Evolutionary conservation across 2,888 invertebrate genomes (phyloP).

Genomic region (Orchesellides sinensis): DNA sequence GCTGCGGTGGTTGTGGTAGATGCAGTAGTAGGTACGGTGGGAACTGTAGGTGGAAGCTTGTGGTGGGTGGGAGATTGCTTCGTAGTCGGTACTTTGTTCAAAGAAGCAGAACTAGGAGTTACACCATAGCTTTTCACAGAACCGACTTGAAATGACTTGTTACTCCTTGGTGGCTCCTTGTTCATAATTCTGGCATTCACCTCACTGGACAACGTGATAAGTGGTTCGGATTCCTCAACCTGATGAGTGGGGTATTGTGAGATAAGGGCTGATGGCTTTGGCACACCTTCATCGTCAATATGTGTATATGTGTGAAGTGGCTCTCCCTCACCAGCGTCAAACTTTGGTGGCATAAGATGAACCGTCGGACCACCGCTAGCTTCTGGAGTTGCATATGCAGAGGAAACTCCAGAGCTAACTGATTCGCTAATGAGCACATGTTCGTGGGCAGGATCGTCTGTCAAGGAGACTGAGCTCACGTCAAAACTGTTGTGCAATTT

Average conservation of each 20-base stretch:
- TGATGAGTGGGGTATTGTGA: slow-evolving; percentile 66
- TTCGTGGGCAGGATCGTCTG: slow-evolving; percentile 47
- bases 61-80: slow-evolving; percentile 22
- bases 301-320: slow-evolving; percentile 15
- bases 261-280: slow-evolving; percentile 50
- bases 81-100: not conserved
- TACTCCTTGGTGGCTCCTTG: too few species aligned
- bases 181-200: too few species aligned
- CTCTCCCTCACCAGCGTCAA: slow-evolving; percentile 57
- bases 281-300: slow-evolving; percentile 36
- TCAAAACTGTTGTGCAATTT: slow-evolving; percentile 54
- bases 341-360: slow-evolving; percentile 61
- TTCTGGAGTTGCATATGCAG: not conserved
- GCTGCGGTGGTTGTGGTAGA: not conserved
- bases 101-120: not conserved
- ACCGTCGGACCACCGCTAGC: slow-evolving; percentile 18
- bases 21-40: not conserved
- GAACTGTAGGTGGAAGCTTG: slow-evolving; percentile 15
- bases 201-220: slow-evolving; percentile 52
- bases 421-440: slow-evolving; percentile 31
- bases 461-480: slow-evolving; percentile 45
- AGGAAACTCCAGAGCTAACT: slow-evolving; percentile 10
- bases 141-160: slow-evolving; percentile 37
- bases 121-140: slow-evolving; percentile 37
- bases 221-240: slow-evolving; percentile 50